Percentiles rank a stretch among this genome's conserved stretches.
These are phyloP conservation scores for Clarias platycephalus DNA, from an alignment of 2,797 vertebrate species.

Conservation along the genomic window DNA sequence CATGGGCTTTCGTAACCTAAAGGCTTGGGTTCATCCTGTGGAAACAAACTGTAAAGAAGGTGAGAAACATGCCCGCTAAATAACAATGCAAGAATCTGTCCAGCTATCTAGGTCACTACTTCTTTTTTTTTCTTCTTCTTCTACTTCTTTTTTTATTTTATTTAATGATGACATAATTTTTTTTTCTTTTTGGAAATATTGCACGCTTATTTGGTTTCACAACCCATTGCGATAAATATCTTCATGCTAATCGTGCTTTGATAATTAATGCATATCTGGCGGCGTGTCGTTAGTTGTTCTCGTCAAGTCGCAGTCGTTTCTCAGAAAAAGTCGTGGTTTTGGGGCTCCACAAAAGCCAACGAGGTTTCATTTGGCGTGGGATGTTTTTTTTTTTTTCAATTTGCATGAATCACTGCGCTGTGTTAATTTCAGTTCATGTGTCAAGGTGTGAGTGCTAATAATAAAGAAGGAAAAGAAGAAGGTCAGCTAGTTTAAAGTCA, in stretches of 20 bases:
- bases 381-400: slow-evolving; percentile 62
- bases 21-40: slow-evolving; percentile 25
- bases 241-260: neutral
- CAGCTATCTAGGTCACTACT: slow-evolving; percentile 16
- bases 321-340: slow-evolving; percentile 75
- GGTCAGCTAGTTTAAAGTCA: neutral
- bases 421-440: slow-evolving; percentile 47
- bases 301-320: slow-evolving; percentile 64
- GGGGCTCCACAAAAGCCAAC: slow-evolving; percentile 66
- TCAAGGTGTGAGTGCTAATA: neutral
- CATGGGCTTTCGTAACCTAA: neutral
- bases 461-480: neutral
- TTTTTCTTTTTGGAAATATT: neutral
- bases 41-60: slow-evolving; percentile 27
- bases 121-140: too few species aligned
- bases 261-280: neutral
- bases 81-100: neutral
- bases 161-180: neutral
- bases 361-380: slow-evolving; percentile 72
- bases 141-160: neutral
- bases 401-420: slow-evolving; percentile 66
- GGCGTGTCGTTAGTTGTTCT: slow-evolving; percentile 67
- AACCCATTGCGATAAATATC: neutral
- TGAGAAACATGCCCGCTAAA: slow-evolving; percentile 1
- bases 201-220: neutral